Percentiles rank a stretch among this genome's conserved stretches.
These are phyloP conservation scores for Vespertilio murinus DNA, from an alignment of 2,797 vertebrate species.

Conservation along the genomic window DNA sequence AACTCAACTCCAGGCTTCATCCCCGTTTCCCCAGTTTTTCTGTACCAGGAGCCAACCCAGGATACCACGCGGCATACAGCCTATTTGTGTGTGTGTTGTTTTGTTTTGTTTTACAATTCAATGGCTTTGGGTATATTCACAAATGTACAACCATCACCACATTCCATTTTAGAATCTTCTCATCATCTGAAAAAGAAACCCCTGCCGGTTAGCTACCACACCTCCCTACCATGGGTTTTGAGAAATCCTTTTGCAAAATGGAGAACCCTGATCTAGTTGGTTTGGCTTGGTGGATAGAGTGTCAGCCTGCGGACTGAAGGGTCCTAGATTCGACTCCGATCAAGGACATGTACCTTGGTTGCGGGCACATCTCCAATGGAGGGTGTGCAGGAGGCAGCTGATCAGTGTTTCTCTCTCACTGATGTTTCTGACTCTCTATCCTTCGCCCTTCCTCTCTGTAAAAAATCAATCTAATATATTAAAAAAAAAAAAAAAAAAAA, in stretches of 20 bases:
- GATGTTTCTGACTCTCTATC: too few relatives aligned
- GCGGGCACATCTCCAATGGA: too few relatives aligned
- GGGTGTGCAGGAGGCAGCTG: too few relatives aligned
- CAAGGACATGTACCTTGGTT: too few relatives aligned
- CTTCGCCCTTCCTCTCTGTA: too few relatives aligned
- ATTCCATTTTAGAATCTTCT: not conserved
- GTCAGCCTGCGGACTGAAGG: too few relatives aligned
- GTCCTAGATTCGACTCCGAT: too few relatives aligned
- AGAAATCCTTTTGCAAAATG: not conserved
- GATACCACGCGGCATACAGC: rapidly evolving
- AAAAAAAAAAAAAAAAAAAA: too few relatives aligned
- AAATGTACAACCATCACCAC: too few relatives aligned
- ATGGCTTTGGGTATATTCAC: not conserved
- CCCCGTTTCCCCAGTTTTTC: not conserved
- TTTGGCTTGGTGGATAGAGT: too few relatives aligned
- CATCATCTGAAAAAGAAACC: not conserved
- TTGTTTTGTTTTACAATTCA: not conserved
- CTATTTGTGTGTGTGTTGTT: not conserved
- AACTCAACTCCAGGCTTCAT: not conserved
- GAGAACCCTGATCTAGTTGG: not conserved
- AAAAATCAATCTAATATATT: too few relatives aligned
- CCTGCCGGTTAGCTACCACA: not conserved
- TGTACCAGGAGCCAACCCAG: not conserved
- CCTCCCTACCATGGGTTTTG: not conserved
- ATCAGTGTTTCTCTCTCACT: too few relatives aligned